These are phyloP conservation scores for Valencia hispanica DNA, from an alignment of 2,797 vertebrate genomes.

Conservation along the genomic window DNA sequence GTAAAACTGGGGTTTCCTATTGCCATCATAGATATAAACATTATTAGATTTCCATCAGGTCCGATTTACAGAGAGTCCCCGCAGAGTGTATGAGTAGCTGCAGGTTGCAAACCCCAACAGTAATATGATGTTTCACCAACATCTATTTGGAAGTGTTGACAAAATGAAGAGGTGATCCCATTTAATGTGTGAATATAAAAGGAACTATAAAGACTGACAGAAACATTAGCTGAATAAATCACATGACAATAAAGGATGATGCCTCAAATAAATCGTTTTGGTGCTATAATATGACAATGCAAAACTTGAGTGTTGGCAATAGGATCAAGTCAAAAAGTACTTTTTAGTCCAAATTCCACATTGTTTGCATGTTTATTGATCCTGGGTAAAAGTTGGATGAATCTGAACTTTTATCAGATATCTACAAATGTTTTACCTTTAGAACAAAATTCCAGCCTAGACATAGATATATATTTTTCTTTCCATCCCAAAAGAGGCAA, in stretches of 20 bases:
- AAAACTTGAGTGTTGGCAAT: not conserved
- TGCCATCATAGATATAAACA: not conserved
- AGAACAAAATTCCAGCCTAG: not conserved
- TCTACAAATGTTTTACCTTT: not conserved
- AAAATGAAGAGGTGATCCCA: not conserved
- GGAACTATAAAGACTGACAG: too few species aligned
- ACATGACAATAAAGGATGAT: not conserved
- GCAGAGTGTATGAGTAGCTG: not conserved
- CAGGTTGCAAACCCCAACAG: not conserved
- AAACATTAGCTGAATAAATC: not conserved
- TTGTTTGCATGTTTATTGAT: not conserved
- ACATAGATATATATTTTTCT: not conserved
- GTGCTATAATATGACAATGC: not conserved
- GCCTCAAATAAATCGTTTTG: not conserved
- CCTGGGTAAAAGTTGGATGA: not conserved
- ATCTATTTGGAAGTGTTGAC: too few species aligned
- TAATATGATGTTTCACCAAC: not conserved
- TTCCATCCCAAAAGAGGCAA: not conserved
- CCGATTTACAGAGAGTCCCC: conserved; percentile 1
- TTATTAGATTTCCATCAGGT: conserved; percentile 10
- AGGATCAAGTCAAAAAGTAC: not conserved
- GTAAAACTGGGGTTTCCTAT: conserved; percentile 1
- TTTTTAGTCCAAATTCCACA: not conserved
- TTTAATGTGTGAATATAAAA: not conserved
- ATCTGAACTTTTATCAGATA: not conserved